A percentile compares a stretch with the other conserved stretches of the same genome.
These are phyloP conservation scores for Suillia variegata DNA, from an alignment of 2,888 invertebrate genomes.

Conservation along the genomic window DNA sequence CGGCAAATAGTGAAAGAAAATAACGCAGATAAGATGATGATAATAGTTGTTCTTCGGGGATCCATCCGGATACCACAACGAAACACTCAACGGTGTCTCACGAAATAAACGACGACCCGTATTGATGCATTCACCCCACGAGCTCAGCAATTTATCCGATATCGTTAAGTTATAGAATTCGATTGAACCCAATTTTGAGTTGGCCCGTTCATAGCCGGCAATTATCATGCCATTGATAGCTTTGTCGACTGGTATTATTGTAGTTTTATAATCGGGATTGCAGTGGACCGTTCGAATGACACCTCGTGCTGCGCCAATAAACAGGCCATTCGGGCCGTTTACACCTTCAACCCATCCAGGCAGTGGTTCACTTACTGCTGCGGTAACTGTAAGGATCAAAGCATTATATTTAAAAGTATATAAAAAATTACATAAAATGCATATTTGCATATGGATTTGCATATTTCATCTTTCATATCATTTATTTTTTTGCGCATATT, in stretches of 20 bases:
- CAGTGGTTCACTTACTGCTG: conserved; percentile 76
- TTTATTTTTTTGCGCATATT: background rate
- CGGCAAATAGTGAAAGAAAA: conserved; percentile 77
- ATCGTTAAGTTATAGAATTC: conserved; percentile 72
- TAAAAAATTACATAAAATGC: no score
- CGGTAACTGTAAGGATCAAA: conserved; percentile 74
- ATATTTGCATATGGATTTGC: no score
- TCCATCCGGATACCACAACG: conserved; percentile 82
- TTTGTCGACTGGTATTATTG: conserved; percentile 78
- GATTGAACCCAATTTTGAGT: conserved; percentile 43
- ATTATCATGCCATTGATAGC: conserved; percentile 80
- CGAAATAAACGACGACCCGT: conserved; percentile 66
- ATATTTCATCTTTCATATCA: no score
- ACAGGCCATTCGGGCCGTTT: conserved; percentile 86
- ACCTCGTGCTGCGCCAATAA: conserved; percentile 81
- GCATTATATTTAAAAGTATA: no score
- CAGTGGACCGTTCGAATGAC: conserved; percentile 86
- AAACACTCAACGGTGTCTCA: conserved; percentile 76
- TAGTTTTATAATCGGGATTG: conserved; percentile 65
- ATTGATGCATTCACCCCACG: conserved; percentile 83
- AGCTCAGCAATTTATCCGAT: conserved; percentile 76
- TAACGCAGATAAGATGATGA: conserved; percentile 69
- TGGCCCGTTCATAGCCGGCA: conserved; percentile 71
- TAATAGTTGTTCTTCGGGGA: conserved; percentile 71
- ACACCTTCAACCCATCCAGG: conserved; percentile 91